Evolutionary conservation across 2,888 invertebrate species (phyloP).

Genomic region (Geophilus truncorum): DNA sequence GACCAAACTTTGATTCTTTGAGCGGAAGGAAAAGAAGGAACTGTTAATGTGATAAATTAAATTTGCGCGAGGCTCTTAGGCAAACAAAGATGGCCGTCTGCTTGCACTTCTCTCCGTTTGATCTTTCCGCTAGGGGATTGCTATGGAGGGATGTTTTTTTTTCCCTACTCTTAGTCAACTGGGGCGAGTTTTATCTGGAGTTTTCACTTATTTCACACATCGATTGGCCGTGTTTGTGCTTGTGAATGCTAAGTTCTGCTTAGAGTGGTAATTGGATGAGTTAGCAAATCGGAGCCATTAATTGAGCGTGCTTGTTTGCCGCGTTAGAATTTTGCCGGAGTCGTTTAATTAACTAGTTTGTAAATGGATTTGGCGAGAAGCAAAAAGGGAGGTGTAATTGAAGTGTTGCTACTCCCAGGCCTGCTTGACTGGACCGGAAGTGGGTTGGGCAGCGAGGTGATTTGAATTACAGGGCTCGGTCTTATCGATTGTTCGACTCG

Average conservation of each 20-base stretch:
- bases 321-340: neutral
- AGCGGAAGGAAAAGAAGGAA: neutral
- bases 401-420: neutral
- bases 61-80: neutral
- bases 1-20: neutral
- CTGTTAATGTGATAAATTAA: neutral
- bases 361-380: neutral
- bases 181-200: too few relatives aligned
- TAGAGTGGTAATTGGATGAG: neutral
- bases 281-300: neutral
- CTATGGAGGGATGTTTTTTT: neutral
- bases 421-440: neutral
- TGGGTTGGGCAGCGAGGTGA: neutral
- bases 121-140: neutral
- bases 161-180: neutral
- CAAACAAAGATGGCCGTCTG: neutral
- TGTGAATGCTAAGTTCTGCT: too few relatives aligned
- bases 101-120: neutral
- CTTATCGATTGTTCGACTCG: neutral
- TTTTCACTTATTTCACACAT: too few relatives aligned
- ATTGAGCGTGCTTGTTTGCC: neutral
- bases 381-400: neutral
- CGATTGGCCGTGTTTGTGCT: too few relatives aligned
- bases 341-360: neutral
- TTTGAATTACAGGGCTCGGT: neutral